Base-by-base conservation (phyloP, 2,888 invertebrate species). In the Pandemis cinnamomeana region DNA sequence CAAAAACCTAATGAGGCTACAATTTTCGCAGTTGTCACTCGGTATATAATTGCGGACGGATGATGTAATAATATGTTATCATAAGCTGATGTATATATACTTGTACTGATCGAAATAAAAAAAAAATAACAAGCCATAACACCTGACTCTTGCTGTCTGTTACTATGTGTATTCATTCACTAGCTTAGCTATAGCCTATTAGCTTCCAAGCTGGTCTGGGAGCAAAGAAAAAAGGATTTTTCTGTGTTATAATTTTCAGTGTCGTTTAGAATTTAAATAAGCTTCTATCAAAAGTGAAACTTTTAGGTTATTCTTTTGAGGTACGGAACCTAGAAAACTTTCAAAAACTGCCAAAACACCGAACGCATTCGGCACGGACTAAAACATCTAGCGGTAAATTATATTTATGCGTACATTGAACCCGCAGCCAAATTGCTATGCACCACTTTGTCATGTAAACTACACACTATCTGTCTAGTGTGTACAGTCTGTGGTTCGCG, bases 341-440 rank as follows among this genome's bases (percentile, higher is more conserved):
- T n/a, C 53, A 53, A 53, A 53, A 53, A 53, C 15, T 53, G 15
- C n/a, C 53, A n/a, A 53, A 53, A 7, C 53, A 53, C 53, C 53
- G 53, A 15, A 46, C 46, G 53, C 53, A 53, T 53, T 53, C 53
- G 53, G n/a, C 53, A 53, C 53, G 15, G 15, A 15, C 53, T 15
- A 53, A 13, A 53, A 53, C 53, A 2, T n/a, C n/a, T 53, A 53
- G 5, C 53, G 53, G 53, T 15, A 7, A 15, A 53, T 53, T 53
- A 53, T 53, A 53, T 53, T 53, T 46, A 46, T 46, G 46, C 53
- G 53, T n/a, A 5, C 53, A 53, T n/a, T 15, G 53, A 53, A n/a
- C 53, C 53, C 53, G 53, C 27, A 2, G 27, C 53, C 53, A 53
- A 53, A 53, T 53, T 53, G 15, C 53, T 53, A 53, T 53, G 13